phyloP scores from a whole-genome alignment of 2,113 vertebrate species.

The Ibidorhyncha struthersii region DNA sequence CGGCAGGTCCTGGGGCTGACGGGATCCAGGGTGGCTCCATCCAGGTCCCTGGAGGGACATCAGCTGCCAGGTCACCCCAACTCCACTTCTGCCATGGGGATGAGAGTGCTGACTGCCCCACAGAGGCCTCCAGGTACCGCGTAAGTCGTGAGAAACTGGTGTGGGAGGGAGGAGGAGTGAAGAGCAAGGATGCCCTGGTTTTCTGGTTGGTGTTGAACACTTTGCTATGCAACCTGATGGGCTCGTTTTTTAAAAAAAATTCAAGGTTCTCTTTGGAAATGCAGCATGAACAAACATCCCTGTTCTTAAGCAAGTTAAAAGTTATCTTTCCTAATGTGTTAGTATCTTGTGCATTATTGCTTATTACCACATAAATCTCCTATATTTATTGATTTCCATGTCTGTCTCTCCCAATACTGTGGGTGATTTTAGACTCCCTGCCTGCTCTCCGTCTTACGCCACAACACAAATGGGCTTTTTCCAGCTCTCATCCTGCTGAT shows the following conservation, averaged over 20 bases:
- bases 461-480: fast-evolving
- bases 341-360: fast-evolving
- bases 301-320: background rate
- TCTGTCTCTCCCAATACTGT: fast-evolving
- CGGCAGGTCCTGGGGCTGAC: background rate
- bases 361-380: background rate
- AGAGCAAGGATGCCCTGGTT: background rate
- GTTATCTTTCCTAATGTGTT: fast-evolving
- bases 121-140: background rate
- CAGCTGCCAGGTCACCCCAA: fast-evolving
- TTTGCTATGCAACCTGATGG: background rate
- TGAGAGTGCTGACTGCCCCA: background rate
- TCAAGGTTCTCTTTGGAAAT: background rate
- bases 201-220: fast-evolving
- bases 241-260: background rate
- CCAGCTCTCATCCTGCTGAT: background rate
- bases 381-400: background rate
- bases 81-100: background rate
- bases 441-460: too few relatives aligned
- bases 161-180: background rate
- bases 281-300: fast-evolving
- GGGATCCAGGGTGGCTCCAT: too few relatives aligned
- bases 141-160: background rate
- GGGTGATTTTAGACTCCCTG: background rate
- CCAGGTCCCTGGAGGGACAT: background rate